Base-by-base conservation (phyloP, 2,888 invertebrate species). In the Anorthoa munda region DNA sequence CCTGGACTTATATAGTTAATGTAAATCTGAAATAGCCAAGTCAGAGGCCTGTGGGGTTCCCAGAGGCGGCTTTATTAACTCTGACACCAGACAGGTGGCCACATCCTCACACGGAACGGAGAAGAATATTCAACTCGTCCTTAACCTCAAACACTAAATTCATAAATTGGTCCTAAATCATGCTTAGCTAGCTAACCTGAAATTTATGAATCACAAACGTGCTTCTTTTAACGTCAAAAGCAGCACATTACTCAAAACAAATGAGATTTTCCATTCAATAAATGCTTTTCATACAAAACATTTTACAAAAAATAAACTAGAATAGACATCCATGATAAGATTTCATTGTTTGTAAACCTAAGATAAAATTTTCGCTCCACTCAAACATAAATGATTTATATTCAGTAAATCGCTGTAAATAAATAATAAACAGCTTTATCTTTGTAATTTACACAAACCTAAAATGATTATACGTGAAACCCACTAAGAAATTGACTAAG, bases 401-500 rank as follows among this genome's bases (percentile, higher is more conserved):
- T 23, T 31, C 17, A 13, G 0, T 23, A 48, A 60, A 46, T 15
- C n/a, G 18, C 9, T n/a, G 15, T 21, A 56, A 64, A 39, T n/a
- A 55, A 21, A 23, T 31, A 13, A n/a, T 63, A 48, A 23, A 31
- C n/a, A 12, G 17, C 13, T 53, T 55, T n/a, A 55, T 31, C 15
- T 15, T 2, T 46, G 18, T 21, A 18, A 64, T 45, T 50, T 45
- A 65, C 45, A 55, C 18, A 55, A 66, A 58, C 2, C 12, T 68
- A 13, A 75, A 79, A 75, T 58, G 0, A 66, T 63, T 21, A 65
- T 56, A 61, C 46, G 2, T 4, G 18, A 68, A 55, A 50, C 48
- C 55, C 39, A 58, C 50, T 55, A 66, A 66, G 17, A 64, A 64
- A 75, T 66, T 75, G 64, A 56, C 59, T 70, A 39, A 64, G 51